Evolutionary conservation across 1,140 invertebrate genomes (phyloP).

Genomic region (Helicorthomorpha holstii): DNA sequence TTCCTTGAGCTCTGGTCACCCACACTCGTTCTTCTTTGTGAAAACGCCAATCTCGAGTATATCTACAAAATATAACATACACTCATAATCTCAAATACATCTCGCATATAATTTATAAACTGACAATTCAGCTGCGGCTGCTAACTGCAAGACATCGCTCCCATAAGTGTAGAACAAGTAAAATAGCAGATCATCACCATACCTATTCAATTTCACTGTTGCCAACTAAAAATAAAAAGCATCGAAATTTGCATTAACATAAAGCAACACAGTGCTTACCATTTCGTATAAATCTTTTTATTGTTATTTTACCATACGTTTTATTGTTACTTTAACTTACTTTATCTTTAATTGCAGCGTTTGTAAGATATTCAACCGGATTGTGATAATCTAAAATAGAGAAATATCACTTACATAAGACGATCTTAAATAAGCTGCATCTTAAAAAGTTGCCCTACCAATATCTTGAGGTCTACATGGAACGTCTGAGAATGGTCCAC

Average conservation of each 20-base stretch:
- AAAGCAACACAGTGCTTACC: not conserved
- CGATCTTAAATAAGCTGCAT: not conserved
- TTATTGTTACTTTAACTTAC: constrained; percentile 11
- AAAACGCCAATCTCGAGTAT: constrained; percentile 95
- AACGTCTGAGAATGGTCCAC: constrained; percentile 92
- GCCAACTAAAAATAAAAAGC: constrained; percentile 46
- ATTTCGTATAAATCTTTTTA: too few relatives aligned
- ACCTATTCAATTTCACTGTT: constrained; percentile 83
- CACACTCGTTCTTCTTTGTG: constrained; percentile 98
- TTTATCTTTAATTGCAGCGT: constrained; percentile 37
- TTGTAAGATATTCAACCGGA: constrained; percentile 96
- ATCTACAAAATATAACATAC: constrained; percentile 33
- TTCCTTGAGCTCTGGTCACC: constrained; percentile 92
- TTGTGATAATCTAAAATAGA: constrained; percentile 70
- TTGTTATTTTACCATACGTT: not conserved
- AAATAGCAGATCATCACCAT: constrained; percentile 97
- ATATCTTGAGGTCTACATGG: constrained; percentile 96
- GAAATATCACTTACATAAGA: constrained; percentile 3
- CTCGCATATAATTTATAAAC: constrained; percentile 24
- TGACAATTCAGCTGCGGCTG: constrained; percentile 91
- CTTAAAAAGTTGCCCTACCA: constrained; percentile 17
- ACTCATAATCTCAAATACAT: constrained; percentile 1
- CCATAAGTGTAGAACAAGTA: constrained; percentile 99
- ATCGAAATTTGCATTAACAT: constrained; percentile 1
- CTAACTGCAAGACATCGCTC: constrained; percentile 91